Percentiles rank a stretch among this genome's conserved stretches.
phyloP scores from a whole-genome alignment of 2,888 invertebrate species.

The Loripinus fragilis region DNA sequence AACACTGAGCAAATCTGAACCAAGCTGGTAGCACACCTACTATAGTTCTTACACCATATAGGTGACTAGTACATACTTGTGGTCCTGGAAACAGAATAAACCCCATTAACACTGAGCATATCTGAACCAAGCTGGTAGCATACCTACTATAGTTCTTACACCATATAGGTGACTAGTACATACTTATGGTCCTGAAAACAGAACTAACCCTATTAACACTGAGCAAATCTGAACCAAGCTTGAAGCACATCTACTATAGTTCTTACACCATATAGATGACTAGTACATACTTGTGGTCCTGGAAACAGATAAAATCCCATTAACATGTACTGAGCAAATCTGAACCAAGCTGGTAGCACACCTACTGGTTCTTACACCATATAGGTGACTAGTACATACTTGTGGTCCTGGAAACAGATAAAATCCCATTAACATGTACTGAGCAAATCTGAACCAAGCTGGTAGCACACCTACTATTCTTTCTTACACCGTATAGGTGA shows the following conservation, averaged over 20 bases:
- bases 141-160: conserved; percentile 93
- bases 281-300: conserved; percentile 74
- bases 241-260: conserved; percentile 96
- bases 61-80: conserved; percentile 74
- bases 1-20: conserved; percentile 98
- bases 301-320: conserved; percentile 19
- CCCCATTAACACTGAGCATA: conserved; percentile 95
- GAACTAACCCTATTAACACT: conserved; percentile 87
- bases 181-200: conserved; percentile 62
- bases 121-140: conserved; percentile 98
- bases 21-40: conserved; percentile 97
- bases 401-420: conserved; percentile 58
- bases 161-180: conserved; percentile 85
- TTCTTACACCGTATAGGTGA: conserved; percentile 88
- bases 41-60: conserved; percentile 91
- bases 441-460: conserved; percentile 99
- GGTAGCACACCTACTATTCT: conserved; percentile 96
- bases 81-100: conserved; percentile 52
- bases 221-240: conserved; percentile 99
- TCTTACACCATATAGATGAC: conserved; percentile 88
- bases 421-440: too few species aligned
- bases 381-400: conserved; percentile 83
- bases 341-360: conserved; percentile 98
- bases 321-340: conserved; percentile 99
- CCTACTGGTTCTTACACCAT: conserved; percentile 92